Base-by-base conservation (phyloP, 2,113 vertebrate species). In the Erythrolamprus reginae region DNA sequence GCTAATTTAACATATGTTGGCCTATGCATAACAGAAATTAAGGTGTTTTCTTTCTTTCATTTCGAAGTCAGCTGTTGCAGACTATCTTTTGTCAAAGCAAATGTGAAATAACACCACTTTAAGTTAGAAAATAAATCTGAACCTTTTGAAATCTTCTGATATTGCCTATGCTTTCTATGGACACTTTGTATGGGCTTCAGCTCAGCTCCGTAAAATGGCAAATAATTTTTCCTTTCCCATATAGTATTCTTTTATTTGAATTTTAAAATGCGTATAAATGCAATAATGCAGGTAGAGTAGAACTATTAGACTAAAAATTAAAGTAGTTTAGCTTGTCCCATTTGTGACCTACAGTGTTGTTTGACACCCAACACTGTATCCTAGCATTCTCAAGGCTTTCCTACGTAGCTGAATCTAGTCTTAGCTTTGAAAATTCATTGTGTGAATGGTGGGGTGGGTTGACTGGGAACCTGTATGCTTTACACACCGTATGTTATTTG, bases 251-350 rank as follows among this genome's bases (percentile, higher is more conserved):
- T 96, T 96, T 94, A 95, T 96, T 96, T 91, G 94, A 96, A 91
- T 97, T 96, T 93, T 95, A 95, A 95, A 95, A 97, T 97, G 97
- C 97, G 96, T 98, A 97, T 97, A 96, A 95, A 97, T 97, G 97
- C 97, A 97, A 97, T 98, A 97, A 98, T 96, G 96, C 96, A 96
- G 97, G 95, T 97, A 97, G 97, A 97, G 94, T 96, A 97, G 97
- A 97, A 93, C 95, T 93, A 94, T 96, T 95, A 94, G 94, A 96
- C 93, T 96, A 96, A 96, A 96, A 96, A 96, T 95, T 96, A 94
- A 96, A 96, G 96, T 97, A 97, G 96, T 96, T 97, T 96, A 96
- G 96, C 96, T 97, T 96, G 95, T 97, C 95, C 95, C 95, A 96
- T 96, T 94, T 42, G 96, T 96, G 96, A 96, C 96, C 92, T 95